Evolutionary conservation across 2,797 vertebrate species (phyloP), one percentile per base, ranked within the genome.

Genomic region (Pseudochaenichthys georgianus): DNA sequence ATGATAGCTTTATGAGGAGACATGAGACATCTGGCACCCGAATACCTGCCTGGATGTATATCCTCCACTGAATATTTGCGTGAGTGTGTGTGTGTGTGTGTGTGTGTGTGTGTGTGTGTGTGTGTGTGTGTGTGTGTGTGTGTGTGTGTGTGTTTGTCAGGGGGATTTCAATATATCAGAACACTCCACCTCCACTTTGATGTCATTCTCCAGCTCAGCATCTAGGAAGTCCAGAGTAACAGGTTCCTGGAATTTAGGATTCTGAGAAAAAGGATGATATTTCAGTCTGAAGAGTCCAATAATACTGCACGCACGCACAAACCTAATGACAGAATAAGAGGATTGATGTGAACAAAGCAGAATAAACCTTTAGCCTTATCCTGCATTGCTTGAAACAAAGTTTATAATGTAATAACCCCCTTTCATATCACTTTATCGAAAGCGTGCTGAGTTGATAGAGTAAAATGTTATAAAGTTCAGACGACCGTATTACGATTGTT

Each of bases 211-310:
- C 86, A 99, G 83, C 79, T 99, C 98, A 13, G 98, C 98, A 82
- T 99, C 98, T 70, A 99, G 94, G 78, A 99, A 98, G 94, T 99
- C 98, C 79, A 99, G 88, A 0, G 98, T 99, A 67, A 99, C 98
- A 15, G 98, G 98, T 83, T 99, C 98, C 97, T 99, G 98, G 88
- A 98, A 99, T 99, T 99, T 99, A 71, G 97, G 98, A 92, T 99
- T 99, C 98, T 99, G 93, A 70, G 75, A 70, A 91, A 88, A n/a
- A 90, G 13, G 28, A 77, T 23, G 19, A 79, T 5, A 76, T 69
- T 83, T 83, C 12, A 70, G 7, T 51, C 3, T 50, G 3, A 64
- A 43, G 12, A 38, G 7, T 38, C 34, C 34, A 38, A 38, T 38
- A 38, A 38, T 38, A 38, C 34, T 38, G 5, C 34, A 34, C 21